Evolutionary conservation across 2,888 invertebrate species (phyloP), one percentile per base, ranked within the genome.

Genomic region (Diarsia rubi): DNA sequence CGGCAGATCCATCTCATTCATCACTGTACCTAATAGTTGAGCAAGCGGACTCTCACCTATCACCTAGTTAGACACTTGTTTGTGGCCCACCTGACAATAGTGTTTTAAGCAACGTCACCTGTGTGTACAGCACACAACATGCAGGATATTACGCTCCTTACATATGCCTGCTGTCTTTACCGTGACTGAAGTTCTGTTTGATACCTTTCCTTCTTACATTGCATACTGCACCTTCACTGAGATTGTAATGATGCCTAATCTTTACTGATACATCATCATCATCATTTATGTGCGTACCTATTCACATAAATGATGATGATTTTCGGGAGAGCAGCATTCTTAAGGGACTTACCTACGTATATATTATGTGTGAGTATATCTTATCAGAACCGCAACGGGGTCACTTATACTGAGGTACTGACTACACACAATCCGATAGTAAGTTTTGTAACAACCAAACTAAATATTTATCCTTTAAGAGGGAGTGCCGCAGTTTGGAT

Each of bases 361-460:
- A 57, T 27, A 5, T n/a, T 12, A 21, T 52, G 19, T 57, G 42
- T 24, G 67, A 27, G 31, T 12, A 31, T 80, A 73, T 76, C 60
- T 79, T 54, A 79, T 80, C 80, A 60, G 19, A 79, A 72, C 19
- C 72, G 60, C 44, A 79, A 72, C 19, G 72, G 60, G 49, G 27
- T 21, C 47, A 62, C 79, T 52, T 27, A 57, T 1, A 54, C 14
- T 14, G 24, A n/a, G n/a, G n/a, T 4, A 2, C 2, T 37, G 37
- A 49, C 24, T 45, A 37, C 44, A 47, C 45, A 31, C 27, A n/a
- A 72, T 37, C 19, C 37, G 45, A 73, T 62, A 24, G 27, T 37
- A 47, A 47, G 79, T 54, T 16, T 79, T 45, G 52, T 62, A 80
- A 54, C 62, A 11, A 27, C n/a, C 27, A 47, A 62, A 62, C 42